These are phyloP conservation scores for Phrynocephalus vlangalii DNA, from an alignment of 2,797 vertebrate species.

Conservation along the genomic window DNA sequence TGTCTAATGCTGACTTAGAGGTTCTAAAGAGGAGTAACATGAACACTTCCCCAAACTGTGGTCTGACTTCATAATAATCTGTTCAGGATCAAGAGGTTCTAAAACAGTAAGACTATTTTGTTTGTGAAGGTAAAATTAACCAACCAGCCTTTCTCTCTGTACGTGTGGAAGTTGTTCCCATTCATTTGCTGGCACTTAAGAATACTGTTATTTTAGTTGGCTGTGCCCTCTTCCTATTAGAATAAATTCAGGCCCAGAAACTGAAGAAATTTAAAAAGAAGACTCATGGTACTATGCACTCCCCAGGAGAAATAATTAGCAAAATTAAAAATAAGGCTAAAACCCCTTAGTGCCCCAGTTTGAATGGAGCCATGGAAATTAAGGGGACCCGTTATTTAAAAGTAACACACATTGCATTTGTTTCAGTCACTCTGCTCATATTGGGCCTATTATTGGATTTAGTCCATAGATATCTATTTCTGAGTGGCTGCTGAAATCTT, in stretches of 20 bases:
- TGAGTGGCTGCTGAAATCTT: conserved; percentile 62
- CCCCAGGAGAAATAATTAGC: conserved; percentile 60
- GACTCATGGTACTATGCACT: conserved; percentile 58
- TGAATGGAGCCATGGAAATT: too few relatives aligned
- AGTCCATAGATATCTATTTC: conserved; percentile 29
- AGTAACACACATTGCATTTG: too few relatives aligned
- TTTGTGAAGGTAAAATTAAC: conserved; percentile 46
- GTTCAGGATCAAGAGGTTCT: conserved; percentile 19
- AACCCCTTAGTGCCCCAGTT: too few relatives aligned
- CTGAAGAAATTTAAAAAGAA: conserved; percentile 74
- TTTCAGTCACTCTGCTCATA: too few relatives aligned
- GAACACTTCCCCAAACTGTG: too few relatives aligned
- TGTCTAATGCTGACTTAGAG: too few relatives aligned
- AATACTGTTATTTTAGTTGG: conserved; percentile 74
- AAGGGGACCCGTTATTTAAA: too few relatives aligned
- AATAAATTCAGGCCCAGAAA: conserved; percentile 69
- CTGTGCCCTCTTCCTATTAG: conserved; percentile 71
- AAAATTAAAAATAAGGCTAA: not conserved
- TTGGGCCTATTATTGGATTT: too few relatives aligned
- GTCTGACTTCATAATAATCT: not conserved
- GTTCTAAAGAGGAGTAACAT: too few relatives aligned
- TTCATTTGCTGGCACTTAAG: conserved; percentile 63
- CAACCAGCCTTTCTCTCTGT: conserved; percentile 60
- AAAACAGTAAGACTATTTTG: conserved; percentile 24
- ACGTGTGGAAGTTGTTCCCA: conserved; percentile 53